phyloP scores from a whole-genome alignment of 2,888 invertebrate species.

The Sinelater perroti region DNA sequence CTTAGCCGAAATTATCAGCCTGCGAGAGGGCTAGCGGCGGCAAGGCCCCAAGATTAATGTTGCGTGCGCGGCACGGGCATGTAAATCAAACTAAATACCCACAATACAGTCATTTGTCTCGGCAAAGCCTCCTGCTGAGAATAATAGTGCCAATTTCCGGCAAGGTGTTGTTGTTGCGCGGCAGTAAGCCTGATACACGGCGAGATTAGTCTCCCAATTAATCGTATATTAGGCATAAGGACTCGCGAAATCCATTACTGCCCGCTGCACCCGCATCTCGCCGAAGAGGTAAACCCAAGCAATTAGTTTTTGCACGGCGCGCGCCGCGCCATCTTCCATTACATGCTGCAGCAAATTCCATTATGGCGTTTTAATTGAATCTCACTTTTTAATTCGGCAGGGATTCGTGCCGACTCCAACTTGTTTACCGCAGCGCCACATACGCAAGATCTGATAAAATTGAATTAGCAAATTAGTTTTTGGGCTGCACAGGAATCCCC shows the following conservation, averaged over 20 bases:
- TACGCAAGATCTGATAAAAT: conserved; percentile 11
- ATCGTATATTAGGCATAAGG: conserved; percentile 22
- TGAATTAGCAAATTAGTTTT: conserved; percentile 9
- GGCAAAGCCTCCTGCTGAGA: conserved; percentile 45
- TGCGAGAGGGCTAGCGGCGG: conserved; percentile 2
- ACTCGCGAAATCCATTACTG: conserved; percentile 3
- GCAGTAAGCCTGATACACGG: conserved; percentile 24
- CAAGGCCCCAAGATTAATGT: conserved; percentile 34
- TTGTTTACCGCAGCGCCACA: conserved; percentile 8
- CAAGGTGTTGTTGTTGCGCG: conserved; percentile 42
- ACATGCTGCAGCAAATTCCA: conserved; percentile 17
- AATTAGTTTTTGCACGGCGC: conserved; percentile 2
- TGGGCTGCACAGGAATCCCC: not conserved
- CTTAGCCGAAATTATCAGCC: conserved; percentile 10
- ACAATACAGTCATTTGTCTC: conserved; percentile 47
- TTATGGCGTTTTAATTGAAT: conserved; percentile 28
- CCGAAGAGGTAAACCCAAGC: too few relatives aligned
- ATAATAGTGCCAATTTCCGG: conserved; percentile 52
- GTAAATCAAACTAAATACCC: conserved; percentile 49
- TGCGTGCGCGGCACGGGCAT: conserved; percentile 34
- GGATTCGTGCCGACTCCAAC: conserved; percentile 10
- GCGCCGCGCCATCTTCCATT: conserved; percentile 3
- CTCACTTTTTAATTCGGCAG: conserved; percentile 17
- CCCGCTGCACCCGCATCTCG: too few relatives aligned
- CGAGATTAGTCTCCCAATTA: conserved; percentile 23